Conservation (phyloP, 2,888 invertebrate genomes). For the Calephelis perditalis region DNA sequence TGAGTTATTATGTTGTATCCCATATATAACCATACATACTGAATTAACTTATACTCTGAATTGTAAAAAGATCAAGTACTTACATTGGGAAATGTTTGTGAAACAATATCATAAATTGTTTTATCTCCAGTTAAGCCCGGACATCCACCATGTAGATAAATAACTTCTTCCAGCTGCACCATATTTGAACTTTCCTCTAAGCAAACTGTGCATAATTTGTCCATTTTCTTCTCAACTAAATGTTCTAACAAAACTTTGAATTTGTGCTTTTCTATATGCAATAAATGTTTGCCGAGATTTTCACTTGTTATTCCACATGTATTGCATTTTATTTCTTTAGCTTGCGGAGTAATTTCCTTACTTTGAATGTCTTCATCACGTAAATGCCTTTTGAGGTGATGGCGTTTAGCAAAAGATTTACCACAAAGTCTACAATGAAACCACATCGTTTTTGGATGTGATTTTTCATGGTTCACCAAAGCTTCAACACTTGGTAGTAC, state of each 20-base stretch:
- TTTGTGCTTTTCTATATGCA: slow-evolving; percentile 64
- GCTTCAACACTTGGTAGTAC: slow-evolving; percentile 48
- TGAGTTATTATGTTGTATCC: not conserved
- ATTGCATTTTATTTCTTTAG: slow-evolving; percentile 43
- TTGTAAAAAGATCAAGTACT: slow-evolving; percentile 34
- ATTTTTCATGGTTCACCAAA: slow-evolving; percentile 51
- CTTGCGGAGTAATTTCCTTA: slow-evolving; percentile 13
- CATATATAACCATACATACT: slow-evolving; percentile 3
- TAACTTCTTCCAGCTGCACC: slow-evolving; percentile 42
- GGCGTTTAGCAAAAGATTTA: slow-evolving; percentile 51
- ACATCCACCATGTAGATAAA: slow-evolving; percentile 56
- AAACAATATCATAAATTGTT: slow-evolving; percentile 45
- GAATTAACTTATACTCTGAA: not conserved
- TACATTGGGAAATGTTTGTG: slow-evolving; percentile 55
- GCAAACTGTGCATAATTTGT: slow-evolving; percentile 54
- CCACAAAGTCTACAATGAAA: slow-evolving; percentile 58
- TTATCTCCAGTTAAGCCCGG: slow-evolving; percentile 53
- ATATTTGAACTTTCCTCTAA: slow-evolving; percentile 43
- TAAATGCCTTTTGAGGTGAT: slow-evolving; percentile 47
- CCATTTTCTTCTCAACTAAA: slow-evolving; percentile 47
- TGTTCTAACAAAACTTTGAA: slow-evolving; percentile 52
- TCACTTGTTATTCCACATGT: slow-evolving; percentile 42
- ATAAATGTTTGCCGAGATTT: slow-evolving; percentile 43
- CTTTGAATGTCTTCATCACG: slow-evolving; percentile 32
- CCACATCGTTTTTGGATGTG: slow-evolving; percentile 64